Base-by-base conservation (phyloP, 2,797 vertebrate genomes). In the Lophius americanus region DNA sequence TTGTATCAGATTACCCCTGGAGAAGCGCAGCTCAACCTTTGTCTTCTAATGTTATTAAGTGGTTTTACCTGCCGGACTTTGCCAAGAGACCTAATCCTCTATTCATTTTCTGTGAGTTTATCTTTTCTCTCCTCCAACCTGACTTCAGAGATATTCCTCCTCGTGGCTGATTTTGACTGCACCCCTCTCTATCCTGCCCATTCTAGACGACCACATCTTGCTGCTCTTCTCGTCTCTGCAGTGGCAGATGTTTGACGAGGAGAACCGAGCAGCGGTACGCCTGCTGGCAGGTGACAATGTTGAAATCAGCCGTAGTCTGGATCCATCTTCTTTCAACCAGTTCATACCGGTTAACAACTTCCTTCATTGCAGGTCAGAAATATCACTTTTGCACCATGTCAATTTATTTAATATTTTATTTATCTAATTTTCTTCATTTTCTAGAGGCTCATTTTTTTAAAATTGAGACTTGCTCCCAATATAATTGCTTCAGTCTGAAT, bases 11-110 rank as follows among this genome's bases (percentile, higher is more conserved):
- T 91, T 93, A 95, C 61, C 94, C 92, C 0, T 87, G 92, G 95
- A 95, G 93, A 83, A 92, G 81, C 1, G 85, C 90, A 42, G 63
- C 59, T 59, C 62, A 80, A 8, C 86, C 92, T 67, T 59, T 92
- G 57, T 91, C 68, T 46, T 95, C 95, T 38, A 95, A 93, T 79
- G 86, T 94, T 53, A 93, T 94, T 58, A 95, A 95, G 78, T 93
- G 92, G 94, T 88, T 96, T 64, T 95, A 89, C 79, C 81, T 95
- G 50, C 93, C 94, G 1, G 93, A 94, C 85, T 95, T 93, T 57
- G 92, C 92, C 67, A 95, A 92, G 91, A 86, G 58, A 33, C 92
- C 92, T 0, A 85, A 94, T 75, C 89, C 94, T 64, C 83, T 51
- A 52, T 94, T 94, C 81, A 92, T 95, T 50, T 83, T 95, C 58